These are phyloP conservation scores for Melipona beecheii DNA, from an alignment of 2,888 invertebrate genomes.

Conservation along the genomic window DNA sequence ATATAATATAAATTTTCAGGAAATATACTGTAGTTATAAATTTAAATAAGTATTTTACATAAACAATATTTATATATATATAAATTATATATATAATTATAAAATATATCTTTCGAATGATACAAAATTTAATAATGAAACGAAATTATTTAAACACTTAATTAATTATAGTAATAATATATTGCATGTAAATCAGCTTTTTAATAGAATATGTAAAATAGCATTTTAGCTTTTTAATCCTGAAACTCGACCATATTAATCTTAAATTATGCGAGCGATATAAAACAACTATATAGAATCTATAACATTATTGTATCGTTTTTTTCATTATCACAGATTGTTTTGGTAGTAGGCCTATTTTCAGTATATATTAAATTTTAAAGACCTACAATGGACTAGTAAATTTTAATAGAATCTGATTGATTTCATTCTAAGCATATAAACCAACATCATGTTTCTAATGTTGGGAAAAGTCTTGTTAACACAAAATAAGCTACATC, in stretches of 20 bases:
- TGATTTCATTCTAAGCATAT: constrained; percentile 63
- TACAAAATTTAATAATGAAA: constrained; percentile 1
- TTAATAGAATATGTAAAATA: constrained; percentile 47
- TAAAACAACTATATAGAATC: constrained; percentile 73
- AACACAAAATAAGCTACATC: constrained; percentile 88
- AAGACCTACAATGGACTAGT: constrained; percentile 79
- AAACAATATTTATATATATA: constrained; percentile 51
- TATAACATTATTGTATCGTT: constrained; percentile 83
- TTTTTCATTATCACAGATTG: constrained; percentile 83
- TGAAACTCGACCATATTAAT: constrained; percentile 60
- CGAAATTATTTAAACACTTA: constrained; percentile 12
- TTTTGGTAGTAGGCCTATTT: constrained; percentile 80
- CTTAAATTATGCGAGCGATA: constrained; percentile 65
- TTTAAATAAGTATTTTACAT: constrained; percentile 54
- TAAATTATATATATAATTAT: constrained; percentile 22
- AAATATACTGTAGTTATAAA: constrained; percentile 16
- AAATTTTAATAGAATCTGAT: constrained; percentile 67
- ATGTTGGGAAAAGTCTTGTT: constrained; percentile 84
- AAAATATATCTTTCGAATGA: constrained; percentile 7
- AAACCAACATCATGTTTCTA: constrained; percentile 83
- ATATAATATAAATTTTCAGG: constrained; percentile 29
- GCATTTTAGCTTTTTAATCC: constrained; percentile 7
- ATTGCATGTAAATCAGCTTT: constrained; percentile 39
- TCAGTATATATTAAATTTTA: constrained; percentile 73
- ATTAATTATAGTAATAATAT: constrained; percentile 23